Base-by-base conservation (phyloP, 2,797 vertebrate genomes). In the Diceros bicornis region DNA sequence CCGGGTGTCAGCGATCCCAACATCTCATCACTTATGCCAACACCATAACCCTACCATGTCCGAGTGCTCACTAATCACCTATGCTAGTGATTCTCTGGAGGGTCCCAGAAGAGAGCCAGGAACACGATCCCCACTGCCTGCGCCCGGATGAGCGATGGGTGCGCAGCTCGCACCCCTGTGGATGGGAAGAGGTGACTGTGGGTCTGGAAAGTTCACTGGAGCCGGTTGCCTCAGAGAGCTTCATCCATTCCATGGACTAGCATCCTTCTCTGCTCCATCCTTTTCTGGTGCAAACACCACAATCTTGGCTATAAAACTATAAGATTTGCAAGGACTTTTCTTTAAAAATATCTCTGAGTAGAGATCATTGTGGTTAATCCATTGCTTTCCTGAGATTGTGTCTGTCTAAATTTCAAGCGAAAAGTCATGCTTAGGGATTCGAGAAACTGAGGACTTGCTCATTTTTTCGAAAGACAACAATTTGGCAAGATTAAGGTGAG, bases 191-290 rank as follows among this genome's bases (percentile, higher is more conserved):
- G 2, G 3, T 11, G 37, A 72, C 14, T n/a, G 6, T 4, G 7
- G 16, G 27, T 11, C 9, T 34, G 34, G 32, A 68, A 34, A 59
- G 5, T 2, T 4, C 71, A 25, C 9, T 6, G 25, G 8, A 25
- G 34, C 81, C 6, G 2, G 0, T 14, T 0, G 14, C 25, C 64
- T 34, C 9, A 0, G 25, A 21, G n/a, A 14, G 1, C 34, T 59
- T 34, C 0, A 0, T 5, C 8, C 0, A 2, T 10, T 2, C 52
- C 29, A 0, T 3, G 2, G 20, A 23, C 17, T 21, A 12, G 50
- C 6, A 0, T 0, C 68, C 9, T 1, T n/a, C 29, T 7, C 32
- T 47, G 14, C 17, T 34, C 64, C 10, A 0, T 4, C 23, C 11
- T 25, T 1, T 25, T n/a, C 41, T 6, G 1, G 9, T 8, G 4